A percentile compares a stretch with the other conserved stretches of the same genome.
Conservation (phyloP, 2,797 vertebrate genomes). For the Sandelia bainsii region DNA sequence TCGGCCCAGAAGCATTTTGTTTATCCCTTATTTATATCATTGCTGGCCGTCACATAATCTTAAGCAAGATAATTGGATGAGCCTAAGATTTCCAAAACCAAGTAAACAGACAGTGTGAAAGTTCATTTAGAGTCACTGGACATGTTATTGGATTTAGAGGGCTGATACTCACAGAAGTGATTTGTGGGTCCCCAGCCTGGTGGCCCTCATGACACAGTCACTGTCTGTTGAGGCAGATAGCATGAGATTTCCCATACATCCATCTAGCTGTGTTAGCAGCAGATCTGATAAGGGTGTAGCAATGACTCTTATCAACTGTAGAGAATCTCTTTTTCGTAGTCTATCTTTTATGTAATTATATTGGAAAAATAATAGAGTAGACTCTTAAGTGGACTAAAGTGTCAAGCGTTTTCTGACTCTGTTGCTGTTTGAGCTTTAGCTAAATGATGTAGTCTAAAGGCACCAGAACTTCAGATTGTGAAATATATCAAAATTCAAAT, state of each 20-base stretch:
- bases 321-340: too few relatives aligned
- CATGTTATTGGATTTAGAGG: slow-evolving; percentile 42
- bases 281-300: slow-evolving; percentile 70
- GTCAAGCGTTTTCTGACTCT: slow-evolving; percentile 18
- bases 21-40: slow-evolving; percentile 40
- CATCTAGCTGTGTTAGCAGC: slow-evolving; percentile 40
- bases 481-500: slow-evolving; percentile 58
- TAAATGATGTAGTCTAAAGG: slow-evolving; percentile 12
- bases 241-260: slow-evolving; percentile 76
- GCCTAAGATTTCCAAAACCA: slow-evolving; percentile 36
- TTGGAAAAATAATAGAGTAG: slow-evolving; percentile 25
- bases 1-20: slow-evolving; percentile 54
- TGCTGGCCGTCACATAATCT: slow-evolving; percentile 42
- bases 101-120: slow-evolving; percentile 75
- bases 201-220: slow-evolving; percentile 64
- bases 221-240: slow-evolving; percentile 58
- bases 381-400: slow-evolving; percentile 16
- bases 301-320: slow-evolving; percentile 59
- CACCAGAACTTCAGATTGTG: slow-evolving; percentile 23
- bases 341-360: slow-evolving; percentile 34
- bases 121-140: slow-evolving; percentile 63
- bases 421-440: slow-evolving; percentile 22
- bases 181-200: slow-evolving; percentile 71
- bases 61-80: slow-evolving; percentile 55
- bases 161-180: slow-evolving; percentile 60